Percentiles rank a stretch among this genome's conserved stretches.
phyloP scores from a whole-genome alignment of 1,140 invertebrate genomes.

The Zaprionus davidi region DNA sequence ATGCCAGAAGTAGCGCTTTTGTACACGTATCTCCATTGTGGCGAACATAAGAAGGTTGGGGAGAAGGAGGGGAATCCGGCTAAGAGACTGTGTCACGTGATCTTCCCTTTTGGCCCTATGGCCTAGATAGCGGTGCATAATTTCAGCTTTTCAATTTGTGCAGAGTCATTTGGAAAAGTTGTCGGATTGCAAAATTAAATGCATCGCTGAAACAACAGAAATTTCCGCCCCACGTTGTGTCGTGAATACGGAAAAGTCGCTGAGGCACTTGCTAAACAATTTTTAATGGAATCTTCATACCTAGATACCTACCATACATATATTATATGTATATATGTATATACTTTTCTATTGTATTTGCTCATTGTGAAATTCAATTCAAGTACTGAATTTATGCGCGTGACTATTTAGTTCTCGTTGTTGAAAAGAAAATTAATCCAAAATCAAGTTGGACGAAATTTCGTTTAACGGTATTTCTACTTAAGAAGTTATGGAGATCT shows the following conservation, averaged over 20 bases:
- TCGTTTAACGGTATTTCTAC: neutral
- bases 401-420: neutral
- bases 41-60: neutral
- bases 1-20: slow-evolving; percentile 13
- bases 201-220: slow-evolving; percentile 41
- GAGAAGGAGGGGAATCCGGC: slow-evolving; percentile 17
- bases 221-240: slow-evolving; percentile 28
- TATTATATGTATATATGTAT: neutral
- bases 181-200: slow-evolving; percentile 40
- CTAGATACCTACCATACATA: neutral
- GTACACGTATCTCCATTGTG: slow-evolving; percentile 4
- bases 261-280: slow-evolving; percentile 12
- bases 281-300: neutral
- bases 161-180: slow-evolving; percentile 63
- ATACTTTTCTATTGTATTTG: neutral
- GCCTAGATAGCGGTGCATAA: slow-evolving; percentile 40
- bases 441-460: neutral
- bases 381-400: neutral
- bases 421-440: neutral
- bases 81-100: slow-evolving; percentile 31
- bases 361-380: slow-evolving; percentile 12
- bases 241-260: slow-evolving; percentile 23
- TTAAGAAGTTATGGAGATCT: neutral
- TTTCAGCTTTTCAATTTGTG: slow-evolving; percentile 45
- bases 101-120: slow-evolving; percentile 26